phyloP scores from a whole-genome alignment of 2,888 invertebrate species.

The Ferdinandea cuprea region DNA sequence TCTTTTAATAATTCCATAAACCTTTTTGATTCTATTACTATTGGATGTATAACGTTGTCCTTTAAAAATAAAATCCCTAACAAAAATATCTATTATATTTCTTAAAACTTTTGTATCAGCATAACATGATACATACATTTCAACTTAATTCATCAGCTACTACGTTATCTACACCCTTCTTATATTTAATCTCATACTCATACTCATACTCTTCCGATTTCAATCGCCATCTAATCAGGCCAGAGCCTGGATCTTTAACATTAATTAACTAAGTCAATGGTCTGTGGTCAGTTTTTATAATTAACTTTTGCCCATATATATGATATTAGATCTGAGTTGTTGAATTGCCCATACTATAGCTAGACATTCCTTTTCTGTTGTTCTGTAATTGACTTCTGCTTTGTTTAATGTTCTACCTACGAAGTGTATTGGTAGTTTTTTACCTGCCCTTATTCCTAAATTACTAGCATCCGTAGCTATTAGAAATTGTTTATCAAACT shows the following conservation, averaged over 20 bases:
- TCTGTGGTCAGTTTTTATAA: neutral
- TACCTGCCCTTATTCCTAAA: no score
- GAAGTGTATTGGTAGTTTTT: slow-evolving; percentile 34
- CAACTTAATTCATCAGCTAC: slow-evolving; percentile 28
- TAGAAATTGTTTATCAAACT: no score
- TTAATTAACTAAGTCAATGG: slow-evolving; percentile 9
- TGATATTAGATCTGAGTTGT: slow-evolving; percentile 25
- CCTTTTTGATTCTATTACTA: slow-evolving; percentile 22
- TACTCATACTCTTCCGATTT: slow-evolving; percentile 4
- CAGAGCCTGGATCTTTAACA: slow-evolving; percentile 22
- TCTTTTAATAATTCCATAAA: slow-evolving; percentile 23
- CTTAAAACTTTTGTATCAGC: neutral
- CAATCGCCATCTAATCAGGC: slow-evolving; percentile 23
- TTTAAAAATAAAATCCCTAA: slow-evolving; percentile 17
- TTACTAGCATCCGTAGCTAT: no score
- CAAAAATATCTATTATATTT: slow-evolving; percentile 9
- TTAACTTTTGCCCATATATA: neutral
- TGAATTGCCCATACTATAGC: slow-evolving; percentile 32
- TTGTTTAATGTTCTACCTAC: slow-evolving; percentile 37
- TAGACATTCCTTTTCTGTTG: no score
- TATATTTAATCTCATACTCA: slow-evolving; percentile 3
- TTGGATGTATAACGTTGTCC: slow-evolving; percentile 10
- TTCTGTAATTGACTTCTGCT: slow-evolving; percentile 25
- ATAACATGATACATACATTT: neutral
- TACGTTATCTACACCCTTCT: slow-evolving; percentile 15